A percentile compares a stretch with the other conserved stretches of the same genome.
Conservation (phyloP, 2,113 vertebrate species). For the Lepus americanus region DNA sequence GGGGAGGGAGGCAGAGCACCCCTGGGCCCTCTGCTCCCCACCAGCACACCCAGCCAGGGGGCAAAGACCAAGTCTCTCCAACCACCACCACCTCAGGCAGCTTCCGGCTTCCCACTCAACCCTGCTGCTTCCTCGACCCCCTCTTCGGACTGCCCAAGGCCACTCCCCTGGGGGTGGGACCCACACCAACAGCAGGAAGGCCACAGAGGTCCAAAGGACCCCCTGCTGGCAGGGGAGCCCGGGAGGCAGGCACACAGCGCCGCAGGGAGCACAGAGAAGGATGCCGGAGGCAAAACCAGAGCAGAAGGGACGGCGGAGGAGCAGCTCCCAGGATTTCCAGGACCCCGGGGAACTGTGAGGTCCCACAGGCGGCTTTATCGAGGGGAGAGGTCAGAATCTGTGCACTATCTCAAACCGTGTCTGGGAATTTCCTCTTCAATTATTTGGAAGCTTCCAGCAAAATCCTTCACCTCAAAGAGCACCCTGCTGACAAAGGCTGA, state of each 20-base stretch:
- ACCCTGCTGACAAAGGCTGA: background rate
- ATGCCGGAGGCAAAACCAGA: background rate
- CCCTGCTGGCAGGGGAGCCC: background rate
- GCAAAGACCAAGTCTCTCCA: background rate
- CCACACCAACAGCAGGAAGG: background rate
- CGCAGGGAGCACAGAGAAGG: no score
- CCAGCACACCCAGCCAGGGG: background rate
- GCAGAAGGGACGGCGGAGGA: background rate
- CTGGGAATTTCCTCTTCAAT: slow-evolving; percentile 36
- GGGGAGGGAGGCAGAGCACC: background rate
- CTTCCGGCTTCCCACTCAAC: background rate
- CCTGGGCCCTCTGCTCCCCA: background rate
- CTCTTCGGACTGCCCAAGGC: background rate
- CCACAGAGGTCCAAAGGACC: background rate
- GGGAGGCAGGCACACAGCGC: background rate
- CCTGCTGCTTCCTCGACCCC: background rate
- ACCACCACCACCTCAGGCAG: background rate
- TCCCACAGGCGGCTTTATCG: background rate
- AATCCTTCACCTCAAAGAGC: background rate
- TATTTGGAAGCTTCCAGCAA: slow-evolving; percentile 30
- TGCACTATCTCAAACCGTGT: background rate
- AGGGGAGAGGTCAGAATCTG: background rate
- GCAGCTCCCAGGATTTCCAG: background rate
- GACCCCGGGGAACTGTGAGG: background rate
- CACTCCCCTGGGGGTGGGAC: background rate